These are phyloP conservation scores for Brachylomia viminalis DNA, from an alignment of 2,888 invertebrate genomes.

Conservation along the genomic window DNA sequence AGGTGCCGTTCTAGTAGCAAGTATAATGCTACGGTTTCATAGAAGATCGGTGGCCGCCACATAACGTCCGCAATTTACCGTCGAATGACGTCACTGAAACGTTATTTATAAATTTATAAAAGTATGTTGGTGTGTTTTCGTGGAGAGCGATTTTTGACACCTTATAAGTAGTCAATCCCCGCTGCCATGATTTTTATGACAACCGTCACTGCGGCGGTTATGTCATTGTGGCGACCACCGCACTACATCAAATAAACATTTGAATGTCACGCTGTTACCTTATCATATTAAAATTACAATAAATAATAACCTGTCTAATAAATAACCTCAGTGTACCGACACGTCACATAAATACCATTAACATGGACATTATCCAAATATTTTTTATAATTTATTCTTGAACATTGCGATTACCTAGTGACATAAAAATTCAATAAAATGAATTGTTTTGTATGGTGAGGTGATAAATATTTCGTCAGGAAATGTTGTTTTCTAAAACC, in stretches of 20 bases:
- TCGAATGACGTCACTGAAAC: not conserved
- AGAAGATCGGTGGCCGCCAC: not conserved
- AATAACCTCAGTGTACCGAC: conserved; percentile 13
- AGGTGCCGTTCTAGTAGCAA: not conserved
- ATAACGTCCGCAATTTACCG: not conserved
- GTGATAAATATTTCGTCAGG: not conserved
- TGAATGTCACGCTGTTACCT: conserved; percentile 1
- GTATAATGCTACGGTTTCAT: not conserved
- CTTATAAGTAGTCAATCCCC: not conserved
- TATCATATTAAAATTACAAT: conserved; percentile 14
- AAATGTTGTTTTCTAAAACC: not conserved
- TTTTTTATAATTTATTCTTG: conserved; percentile 36
- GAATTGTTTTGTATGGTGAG: not conserved
- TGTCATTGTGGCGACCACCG: not conserved
- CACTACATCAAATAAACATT: not conserved
- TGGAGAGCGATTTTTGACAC: not conserved
- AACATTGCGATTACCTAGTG: conserved; percentile 17
- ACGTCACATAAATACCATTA: conserved; percentile 25
- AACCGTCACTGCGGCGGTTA: not conserved
- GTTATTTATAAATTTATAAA: not conserved
- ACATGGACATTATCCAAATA: conserved; percentile 13
- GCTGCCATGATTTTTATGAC: not conserved
- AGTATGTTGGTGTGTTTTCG: not conserved
- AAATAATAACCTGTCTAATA: conserved; percentile 15
- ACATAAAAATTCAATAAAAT: conserved; percentile 23